Conservation (phyloP, 1,140 invertebrate genomes). For the Solenopsis fugax region DNA sequence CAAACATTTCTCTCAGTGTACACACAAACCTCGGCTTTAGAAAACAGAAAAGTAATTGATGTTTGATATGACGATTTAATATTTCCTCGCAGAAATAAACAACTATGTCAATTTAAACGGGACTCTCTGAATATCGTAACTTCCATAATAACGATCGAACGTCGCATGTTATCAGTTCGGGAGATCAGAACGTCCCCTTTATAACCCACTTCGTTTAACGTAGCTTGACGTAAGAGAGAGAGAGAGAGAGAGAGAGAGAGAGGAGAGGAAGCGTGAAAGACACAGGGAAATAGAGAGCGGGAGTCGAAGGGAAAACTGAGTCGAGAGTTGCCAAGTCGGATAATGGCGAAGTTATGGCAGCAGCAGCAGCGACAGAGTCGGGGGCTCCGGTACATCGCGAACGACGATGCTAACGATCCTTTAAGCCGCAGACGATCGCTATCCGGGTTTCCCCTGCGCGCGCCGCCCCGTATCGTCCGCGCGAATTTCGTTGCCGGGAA, state of each 20-base stretch:
- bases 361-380: conserved; percentile 63
- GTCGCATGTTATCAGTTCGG: conserved; percentile 27
- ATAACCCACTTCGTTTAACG: conserved; percentile 53
- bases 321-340: conserved; percentile 79
- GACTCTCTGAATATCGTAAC: not conserved
- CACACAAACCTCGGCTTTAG: not conserved
- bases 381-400: conserved; percentile 48
- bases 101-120: conserved; percentile 8
- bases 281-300: not conserved
- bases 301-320: conserved; percentile 45
- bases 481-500: conserved; percentile 35
- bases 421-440: conserved; percentile 69
- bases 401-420: conserved; percentile 77
- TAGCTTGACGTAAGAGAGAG: conserved; percentile 6
- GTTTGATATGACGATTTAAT: not conserved
- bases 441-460: not conserved
- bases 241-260: not conserved
- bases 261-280: not conserved
- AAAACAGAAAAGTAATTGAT: not conserved
- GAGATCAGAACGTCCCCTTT: conserved; percentile 33
- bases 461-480: conserved; percentile 26
- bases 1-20: no score
- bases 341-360: conserved; percentile 81
- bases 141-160: conserved; percentile 25
- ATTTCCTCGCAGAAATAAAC: conserved; percentile 15